Base-by-base conservation (phyloP, 1,140 invertebrate species). In the Atta colombica region DNA sequence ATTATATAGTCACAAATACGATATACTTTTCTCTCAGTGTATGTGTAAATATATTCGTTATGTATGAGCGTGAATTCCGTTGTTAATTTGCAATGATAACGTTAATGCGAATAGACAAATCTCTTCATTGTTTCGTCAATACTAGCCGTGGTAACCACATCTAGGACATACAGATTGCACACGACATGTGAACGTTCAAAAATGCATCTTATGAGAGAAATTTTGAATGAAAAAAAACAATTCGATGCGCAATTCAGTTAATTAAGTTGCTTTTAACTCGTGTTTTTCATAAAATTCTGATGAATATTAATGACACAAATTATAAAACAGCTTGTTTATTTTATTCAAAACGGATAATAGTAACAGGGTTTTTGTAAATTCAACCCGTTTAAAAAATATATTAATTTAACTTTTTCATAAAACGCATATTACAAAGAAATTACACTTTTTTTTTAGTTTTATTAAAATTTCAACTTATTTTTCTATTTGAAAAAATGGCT, bases 111-210 rank as follows among this genome's bases (percentile, higher is more conserved):
- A 84, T 84, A 49, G 55, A 84, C 55, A 75, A 84, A 84, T 84
- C 28, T 84, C 28, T 21, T 16, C 28, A 45, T 84, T 90, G 90
- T 91, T 91, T 91, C 90, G 71, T 91, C 89, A 55, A 90, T 91
- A 90, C 66, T 74, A 68, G 55, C 82, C 85, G 53, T 90, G 55
- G 90, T 91, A 82, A 90, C 89, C 90, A 61, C 77, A 87, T 90
- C 77, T 85, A 75, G 86, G 53, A 86, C 45, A 49, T 69, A 60
- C 10, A 80, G 25, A 84, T 53, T 82, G 86, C 72, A 77, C 35
- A 61, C 63, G 10, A 51, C 63, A 60, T 72, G 72, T 49, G 8
- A 35, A 10, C 51, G 39, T 51, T 78, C 21, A 31, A 31, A 85
- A 21, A 66, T 78, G 49, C 10, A 39, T 85, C n/a, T 66, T 55